Base-by-base conservation (phyloP, 1,140 invertebrate genomes). In the Choristoneura fumiferana region DNA sequence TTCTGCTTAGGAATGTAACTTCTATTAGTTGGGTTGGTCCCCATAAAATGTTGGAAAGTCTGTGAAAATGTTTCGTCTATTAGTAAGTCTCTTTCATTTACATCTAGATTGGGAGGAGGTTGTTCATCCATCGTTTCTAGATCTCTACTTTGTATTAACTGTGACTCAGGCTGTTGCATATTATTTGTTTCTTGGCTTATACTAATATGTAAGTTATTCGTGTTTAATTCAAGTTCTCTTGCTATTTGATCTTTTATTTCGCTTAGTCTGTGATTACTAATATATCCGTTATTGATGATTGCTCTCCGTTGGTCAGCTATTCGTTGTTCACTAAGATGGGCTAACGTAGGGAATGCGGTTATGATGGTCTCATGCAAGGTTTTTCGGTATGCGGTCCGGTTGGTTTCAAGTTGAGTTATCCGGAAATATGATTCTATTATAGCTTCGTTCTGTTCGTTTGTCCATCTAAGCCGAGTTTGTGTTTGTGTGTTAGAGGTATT, bases 281-380 rank as follows among this genome's bases (percentile, higher is more conserved):
- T 56, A 10, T 57, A 62, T 57, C 63, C 64, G 17, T 69, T 73
- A 13, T 54, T 57, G 12, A 67, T 40, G 34, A 72, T 67, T 15
- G 49, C 40, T 59, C 67, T 63, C 22, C 49, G n/a, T n/a, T n/a
- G n/a, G n/a, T n/a, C n/a, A n/a, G n/a, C n/a, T n/a, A n/a, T n/a
- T n/a, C n/a, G n/a, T 60, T 67, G 70, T 57, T 63, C 64, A 12
- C 38, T 39, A 6, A 69, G 0, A 15, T 72, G 54, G 22, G 62
- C 33, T 37, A 72, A 33, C 10, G 18, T 0, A 0, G 70, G 63
- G 13, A 13, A 65, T 29, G 8, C 8, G 0, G 35, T 13, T 10
- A 60, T 60, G 38, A 73, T 60, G 10, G 37, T 8, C 53, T 62
- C 18, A 29, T 65, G 58, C 8, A 72, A 12, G 38, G 0, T n/a